Evolutionary conservation across 2,888 invertebrate species (phyloP).

Genomic region (Acrobeloides nanus): DNA sequence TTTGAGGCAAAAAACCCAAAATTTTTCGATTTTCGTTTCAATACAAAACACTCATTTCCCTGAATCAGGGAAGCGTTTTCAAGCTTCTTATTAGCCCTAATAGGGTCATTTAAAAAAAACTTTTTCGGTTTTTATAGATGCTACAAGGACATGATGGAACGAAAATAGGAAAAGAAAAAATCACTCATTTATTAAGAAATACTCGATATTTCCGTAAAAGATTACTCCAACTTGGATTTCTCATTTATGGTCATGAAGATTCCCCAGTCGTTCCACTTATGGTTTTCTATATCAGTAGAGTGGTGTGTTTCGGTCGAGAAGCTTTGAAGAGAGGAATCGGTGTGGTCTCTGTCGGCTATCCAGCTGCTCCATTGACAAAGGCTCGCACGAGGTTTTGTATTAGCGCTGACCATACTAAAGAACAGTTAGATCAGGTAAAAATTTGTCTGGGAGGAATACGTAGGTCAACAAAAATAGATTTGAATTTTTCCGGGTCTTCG

Average conservation of each 20-base stretch:
- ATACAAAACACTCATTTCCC: too few relatives aligned
- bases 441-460: too few relatives aligned
- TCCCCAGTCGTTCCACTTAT: conserved; percentile 83
- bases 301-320: conserved; percentile 70
- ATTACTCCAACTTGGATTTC: conserved; percentile 77
- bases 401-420: conserved; percentile 59
- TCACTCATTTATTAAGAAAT: conserved; percentile 31
- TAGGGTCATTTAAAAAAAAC: too few relatives aligned
- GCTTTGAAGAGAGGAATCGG: conserved; percentile 76
- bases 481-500: too few relatives aligned
- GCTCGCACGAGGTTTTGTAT: conserved; percentile 81
- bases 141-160: conserved; percentile 42
- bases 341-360: conserved; percentile 90
- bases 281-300: conserved; percentile 23
- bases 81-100: not conserved
- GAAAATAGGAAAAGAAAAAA: conserved; percentile 30
- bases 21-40: too few relatives aligned
- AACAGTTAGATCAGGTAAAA: conserved; percentile 34
- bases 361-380: conserved; percentile 87
- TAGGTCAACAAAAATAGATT: too few relatives aligned
- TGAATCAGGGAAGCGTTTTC: too few relatives aligned
- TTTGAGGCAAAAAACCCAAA: too few relatives aligned
- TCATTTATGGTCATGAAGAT: conserved; percentile 82
- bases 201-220: conserved; percentile 27
- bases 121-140: conserved; percentile 13